These are phyloP conservation scores for Copsychus sechellarum DNA, from an alignment of 2,113 vertebrate species.

Conservation along the genomic window DNA sequence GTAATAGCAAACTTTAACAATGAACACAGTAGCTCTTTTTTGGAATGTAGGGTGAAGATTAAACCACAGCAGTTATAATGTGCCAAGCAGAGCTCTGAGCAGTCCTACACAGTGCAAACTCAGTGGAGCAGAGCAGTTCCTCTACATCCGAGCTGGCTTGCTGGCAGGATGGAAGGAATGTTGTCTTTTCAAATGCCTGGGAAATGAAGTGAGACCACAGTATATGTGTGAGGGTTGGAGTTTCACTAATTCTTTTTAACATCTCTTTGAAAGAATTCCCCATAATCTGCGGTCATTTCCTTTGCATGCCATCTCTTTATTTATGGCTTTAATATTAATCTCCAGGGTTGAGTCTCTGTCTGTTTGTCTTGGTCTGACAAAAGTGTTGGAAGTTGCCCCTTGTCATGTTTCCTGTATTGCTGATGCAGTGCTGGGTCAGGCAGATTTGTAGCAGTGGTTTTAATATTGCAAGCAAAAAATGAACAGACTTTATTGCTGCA, in stretches of 20 bases:
- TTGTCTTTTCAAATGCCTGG: neutral
- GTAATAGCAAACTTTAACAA: neutral
- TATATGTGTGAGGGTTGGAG: neutral
- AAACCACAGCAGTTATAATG: neutral
- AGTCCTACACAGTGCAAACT: neutral
- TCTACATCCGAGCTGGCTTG: neutral
- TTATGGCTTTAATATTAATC: neutral
- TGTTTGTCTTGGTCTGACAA: neutral
- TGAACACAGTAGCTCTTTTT: neutral
- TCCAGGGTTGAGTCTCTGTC: neutral
- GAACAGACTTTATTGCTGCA: neutral
- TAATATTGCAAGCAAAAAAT: neutral
- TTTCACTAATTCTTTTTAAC: neutral
- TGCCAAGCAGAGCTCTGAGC: neutral
- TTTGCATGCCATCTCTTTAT: neutral
- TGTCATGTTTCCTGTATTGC: neutral
- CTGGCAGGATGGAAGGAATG: neutral
- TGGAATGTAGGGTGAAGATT: neutral
- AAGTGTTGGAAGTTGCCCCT: neutral
- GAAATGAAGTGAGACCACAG: neutral
- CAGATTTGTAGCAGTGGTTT: neutral
- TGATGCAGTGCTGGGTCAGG: neutral
- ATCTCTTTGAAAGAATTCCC: neutral
- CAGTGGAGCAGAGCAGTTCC: neutral
- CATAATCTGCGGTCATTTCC: neutral